Conservation (phyloP, 2,113 vertebrate species). For the Ploceus nigricollis region DNA sequence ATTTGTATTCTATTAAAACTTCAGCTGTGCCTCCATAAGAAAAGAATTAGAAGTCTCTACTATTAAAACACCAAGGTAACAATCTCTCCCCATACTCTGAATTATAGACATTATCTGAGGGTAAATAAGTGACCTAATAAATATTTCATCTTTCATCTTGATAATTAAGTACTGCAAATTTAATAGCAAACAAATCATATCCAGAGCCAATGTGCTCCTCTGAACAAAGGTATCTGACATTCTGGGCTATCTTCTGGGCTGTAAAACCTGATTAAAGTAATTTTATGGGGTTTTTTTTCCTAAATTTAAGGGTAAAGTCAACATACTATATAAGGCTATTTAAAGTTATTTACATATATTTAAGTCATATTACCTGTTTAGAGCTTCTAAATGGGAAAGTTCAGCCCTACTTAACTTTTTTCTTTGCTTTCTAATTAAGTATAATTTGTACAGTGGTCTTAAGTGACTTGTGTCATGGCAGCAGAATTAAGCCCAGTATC, state of each 20-base stretch:
- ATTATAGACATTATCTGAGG: background rate
- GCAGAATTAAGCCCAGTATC: background rate
- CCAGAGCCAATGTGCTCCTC: background rate
- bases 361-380: background rate
- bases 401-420: background rate
- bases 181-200: background rate
- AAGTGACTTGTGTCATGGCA: background rate
- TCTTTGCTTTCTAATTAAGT: background rate
- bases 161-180: background rate
- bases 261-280: background rate
- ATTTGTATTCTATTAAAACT: background rate
- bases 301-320: background rate
- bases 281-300: background rate
- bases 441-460: background rate
- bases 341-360: background rate
- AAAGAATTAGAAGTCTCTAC: background rate
- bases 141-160: background rate
- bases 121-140: background rate
- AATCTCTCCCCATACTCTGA: background rate
- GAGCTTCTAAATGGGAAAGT: background rate
- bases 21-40: background rate
- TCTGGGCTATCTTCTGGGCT: background rate
- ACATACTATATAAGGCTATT: background rate
- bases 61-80: background rate
- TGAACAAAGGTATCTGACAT: background rate